Base-by-base conservation (phyloP, 2,888 invertebrate species). In the Drosophila paranaensis region DNA sequence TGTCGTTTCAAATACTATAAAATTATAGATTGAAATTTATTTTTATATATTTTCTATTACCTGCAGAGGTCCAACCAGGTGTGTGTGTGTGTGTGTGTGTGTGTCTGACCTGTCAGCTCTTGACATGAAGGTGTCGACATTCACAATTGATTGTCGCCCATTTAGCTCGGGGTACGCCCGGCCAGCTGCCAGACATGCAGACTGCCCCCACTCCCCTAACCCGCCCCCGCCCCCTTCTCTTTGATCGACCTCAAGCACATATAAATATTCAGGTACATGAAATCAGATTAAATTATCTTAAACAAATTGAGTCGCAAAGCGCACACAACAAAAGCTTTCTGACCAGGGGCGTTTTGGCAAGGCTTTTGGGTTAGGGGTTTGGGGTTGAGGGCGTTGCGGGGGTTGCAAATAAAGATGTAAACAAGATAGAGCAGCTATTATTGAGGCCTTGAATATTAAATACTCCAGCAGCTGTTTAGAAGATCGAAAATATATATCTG, bases 231-330 rank as follows among this genome's bases (percentile, higher is more conserved):
- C 13, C 45, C 25, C 6, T n/a, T 10, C 30, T n/a, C 58, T 42
- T 40, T 10, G 11, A 20, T 35, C 33, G 25, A 43, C 37, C 10
- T 37, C 37, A 25, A 56, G 27, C 74, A 74, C 64, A 84, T 89
- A 84, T 89, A 81, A 83, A 90, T 85, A 90, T 90, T 83, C 86
- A 86, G 86, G 85, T 86, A 87, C 85, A 88, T 72, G 81, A 76
- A 90, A 90, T 90, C 81, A 84, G 79, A 89, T 89, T 90, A 90
- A 89, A 89, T 89, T 90, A 89, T 88, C 78, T 82, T 75, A 78
- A 89, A 72, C 76, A 87, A 89, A 89, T 89, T 91, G 90, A 89
- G 85, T 84, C 60, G 64, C 82, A 87, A 82, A 76, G 54, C 66
- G 60, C 64, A 69, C 48, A 58, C 57, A 50, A 64, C 65, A 77